These are phyloP conservation scores for Anthopleura sola DNA, from an alignment of 64 coral and sea anemone genomes.

Conservation along the genomic window DNA sequence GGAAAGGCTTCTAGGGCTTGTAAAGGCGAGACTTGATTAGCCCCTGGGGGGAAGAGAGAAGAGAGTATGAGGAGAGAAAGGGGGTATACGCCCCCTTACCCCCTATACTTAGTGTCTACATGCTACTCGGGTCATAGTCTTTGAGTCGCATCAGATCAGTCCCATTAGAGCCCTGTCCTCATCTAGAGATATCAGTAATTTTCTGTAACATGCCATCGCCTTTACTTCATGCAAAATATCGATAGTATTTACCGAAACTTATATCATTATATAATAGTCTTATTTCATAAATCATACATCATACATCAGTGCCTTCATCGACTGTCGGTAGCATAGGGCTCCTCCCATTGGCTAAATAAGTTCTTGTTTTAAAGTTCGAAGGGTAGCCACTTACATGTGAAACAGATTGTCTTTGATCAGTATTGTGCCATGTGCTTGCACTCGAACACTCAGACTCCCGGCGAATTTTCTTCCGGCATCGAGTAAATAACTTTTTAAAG, in stretches of 20 bases:
- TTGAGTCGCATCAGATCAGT: too few relatives aligned
- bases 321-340: neutral
- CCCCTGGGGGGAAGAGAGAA: neutral
- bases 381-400: neutral
- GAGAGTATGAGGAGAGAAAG: neutral
- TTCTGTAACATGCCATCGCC: too few relatives aligned
- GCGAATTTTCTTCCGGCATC: conserved; percentile 44
- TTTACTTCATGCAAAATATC: neutral
- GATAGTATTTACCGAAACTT: neutral
- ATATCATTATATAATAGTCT: neutral
- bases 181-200: too few relatives aligned
- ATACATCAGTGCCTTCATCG: conserved; percentile 5
- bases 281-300: neutral
- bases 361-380: neutral
- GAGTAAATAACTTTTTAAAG: conserved; percentile 64
- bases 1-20: neutral
- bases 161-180: too few relatives aligned
- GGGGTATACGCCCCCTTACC: neutral
- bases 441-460: conserved; percentile 20
- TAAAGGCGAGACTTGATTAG: neutral
- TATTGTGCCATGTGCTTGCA: conserved; percentile 14
- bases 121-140: neutral
- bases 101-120: neutral
- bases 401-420: conserved; percentile 14
- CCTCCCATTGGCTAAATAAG: conserved; percentile 5